Conservation (phyloP, 2,113 vertebrate species). For the Nesoenas mayeri region DNA sequence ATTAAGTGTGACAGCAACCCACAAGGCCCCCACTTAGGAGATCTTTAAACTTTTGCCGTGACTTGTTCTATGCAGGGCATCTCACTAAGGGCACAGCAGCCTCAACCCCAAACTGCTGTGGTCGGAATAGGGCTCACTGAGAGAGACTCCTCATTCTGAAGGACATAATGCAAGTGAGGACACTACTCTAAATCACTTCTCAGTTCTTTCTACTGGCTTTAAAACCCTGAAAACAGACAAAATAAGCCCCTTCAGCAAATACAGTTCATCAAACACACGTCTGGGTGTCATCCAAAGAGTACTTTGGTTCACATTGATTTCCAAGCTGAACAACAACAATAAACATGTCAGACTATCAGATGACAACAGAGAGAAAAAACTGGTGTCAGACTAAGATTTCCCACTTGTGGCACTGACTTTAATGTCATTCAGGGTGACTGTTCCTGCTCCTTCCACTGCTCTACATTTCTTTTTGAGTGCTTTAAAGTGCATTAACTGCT, state of each 20-base stretch:
- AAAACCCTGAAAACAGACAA: not conserved
- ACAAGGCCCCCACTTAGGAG: not conserved
- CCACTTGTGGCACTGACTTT: fast-evolving
- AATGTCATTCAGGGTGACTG: not conserved
- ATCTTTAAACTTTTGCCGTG: not conserved
- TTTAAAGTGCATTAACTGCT: not conserved
- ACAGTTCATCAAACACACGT: not conserved
- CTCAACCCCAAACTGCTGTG: not conserved
- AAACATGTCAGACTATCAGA: not conserved
- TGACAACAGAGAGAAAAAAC: not conserved
- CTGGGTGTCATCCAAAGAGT: not conserved
- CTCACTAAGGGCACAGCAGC: not conserved
- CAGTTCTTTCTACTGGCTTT: not conserved
- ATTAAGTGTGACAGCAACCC: slow-evolving; percentile 15
- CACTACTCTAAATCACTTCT: not conserved
- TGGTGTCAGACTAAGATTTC: not conserved
- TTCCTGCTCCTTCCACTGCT: not conserved
- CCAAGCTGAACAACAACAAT: not conserved
- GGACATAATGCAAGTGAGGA: not conserved
- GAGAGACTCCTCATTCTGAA: not conserved
- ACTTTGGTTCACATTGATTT: not conserved
- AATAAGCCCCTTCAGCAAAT: not conserved
- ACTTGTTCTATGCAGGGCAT: not conserved
- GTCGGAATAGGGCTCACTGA: not conserved
- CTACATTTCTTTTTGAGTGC: not conserved